Percentiles rank a stretch among this genome's conserved stretches.
These are phyloP conservation scores for Nemotelus pantherinus DNA, from an alignment of 2,888 invertebrate species.

Conservation along the genomic window DNA sequence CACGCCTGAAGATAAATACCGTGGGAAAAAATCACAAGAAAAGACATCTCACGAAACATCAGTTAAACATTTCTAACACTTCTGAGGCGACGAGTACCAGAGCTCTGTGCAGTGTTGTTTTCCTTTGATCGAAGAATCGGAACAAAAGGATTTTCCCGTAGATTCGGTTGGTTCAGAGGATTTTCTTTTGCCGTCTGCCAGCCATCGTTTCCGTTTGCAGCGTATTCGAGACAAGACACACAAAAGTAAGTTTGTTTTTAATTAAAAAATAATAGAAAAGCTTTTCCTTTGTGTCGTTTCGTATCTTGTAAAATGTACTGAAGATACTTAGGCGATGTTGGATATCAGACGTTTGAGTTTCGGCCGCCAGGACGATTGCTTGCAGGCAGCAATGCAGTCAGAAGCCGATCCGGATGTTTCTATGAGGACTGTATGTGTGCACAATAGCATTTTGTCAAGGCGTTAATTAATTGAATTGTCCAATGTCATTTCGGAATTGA, in stretches of 20 bases:
- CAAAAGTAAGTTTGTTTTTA: slow-evolving; percentile 42
- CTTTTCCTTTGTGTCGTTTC: slow-evolving; percentile 3
- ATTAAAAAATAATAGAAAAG: slow-evolving; percentile 41
- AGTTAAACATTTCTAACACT: slow-evolving; percentile 6
- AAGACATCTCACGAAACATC: background rate
- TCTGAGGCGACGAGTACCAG: background rate
- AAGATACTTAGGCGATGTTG: background rate
- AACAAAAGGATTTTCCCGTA: slow-evolving; percentile 39
- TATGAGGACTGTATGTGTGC: background rate
- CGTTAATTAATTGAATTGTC: slow-evolving; percentile 38
- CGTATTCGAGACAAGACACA: background rate
- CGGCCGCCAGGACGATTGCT: background rate
- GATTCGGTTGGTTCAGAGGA: slow-evolving; percentile 3
- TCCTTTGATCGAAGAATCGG: slow-evolving; percentile 21
- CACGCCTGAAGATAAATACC: no score
- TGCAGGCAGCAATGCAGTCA: background rate
- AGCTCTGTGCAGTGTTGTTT: slow-evolving; percentile 20
- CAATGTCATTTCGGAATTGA: slow-evolving; percentile 1
- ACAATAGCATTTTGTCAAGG: slow-evolving; percentile 20
- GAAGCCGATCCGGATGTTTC: no score
- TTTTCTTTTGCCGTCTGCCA: slow-evolving; percentile 6
- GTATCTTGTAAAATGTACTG: background rate
- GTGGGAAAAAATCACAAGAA: no score
- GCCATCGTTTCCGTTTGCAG: slow-evolving; percentile 1
- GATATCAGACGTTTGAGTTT: background rate